Percentiles rank a stretch among this genome's conserved stretches.
These are phyloP conservation scores for Drosophila falleni DNA, from an alignment of 2,888 invertebrate species.

Conservation along the genomic window DNA sequence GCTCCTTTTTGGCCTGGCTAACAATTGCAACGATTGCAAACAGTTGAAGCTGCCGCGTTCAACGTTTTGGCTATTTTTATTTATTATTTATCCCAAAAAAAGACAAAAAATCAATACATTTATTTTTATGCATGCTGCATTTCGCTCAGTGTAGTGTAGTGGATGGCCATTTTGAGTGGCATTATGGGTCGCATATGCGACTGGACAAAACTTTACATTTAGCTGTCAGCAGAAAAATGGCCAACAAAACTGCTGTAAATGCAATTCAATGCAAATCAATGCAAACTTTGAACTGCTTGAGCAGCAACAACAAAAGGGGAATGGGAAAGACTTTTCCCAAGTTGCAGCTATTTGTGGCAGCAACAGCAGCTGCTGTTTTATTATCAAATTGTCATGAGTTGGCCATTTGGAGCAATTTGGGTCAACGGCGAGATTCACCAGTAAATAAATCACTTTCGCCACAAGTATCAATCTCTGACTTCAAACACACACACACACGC, in stretches of 20 bases:
- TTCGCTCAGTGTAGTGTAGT: conserved; percentile 35
- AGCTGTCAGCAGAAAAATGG: conserved; percentile 49
- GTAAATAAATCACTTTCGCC: conserved; percentile 79
- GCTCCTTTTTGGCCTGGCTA: conserved; percentile 64
- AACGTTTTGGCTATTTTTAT: conserved; percentile 62
- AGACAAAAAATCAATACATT: conserved; percentile 75
- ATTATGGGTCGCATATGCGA: conserved; percentile 68
- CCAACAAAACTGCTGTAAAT: conserved; percentile 50
- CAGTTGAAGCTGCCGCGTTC: conserved; percentile 55
- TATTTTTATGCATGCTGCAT: conserved; percentile 43
- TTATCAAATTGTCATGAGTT: conserved; percentile 78
- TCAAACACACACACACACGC: conserved; percentile 29
- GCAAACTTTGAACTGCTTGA: conserved; percentile 51
- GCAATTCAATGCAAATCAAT: conserved; percentile 68
- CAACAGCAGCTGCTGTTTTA: conserved; percentile 54
- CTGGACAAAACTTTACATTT: conserved; percentile 66
- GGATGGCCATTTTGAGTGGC: conserved; percentile 47
- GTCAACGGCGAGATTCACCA: conserved; percentile 58
- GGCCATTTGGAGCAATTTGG: conserved; percentile 74
- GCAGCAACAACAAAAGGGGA: neutral
- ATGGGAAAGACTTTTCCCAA: neutral
- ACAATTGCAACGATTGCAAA: conserved; percentile 58
- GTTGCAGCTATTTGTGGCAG: conserved; percentile 16
- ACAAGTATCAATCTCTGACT: conserved; percentile 77
- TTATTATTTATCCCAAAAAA: conserved; percentile 71